These are phyloP conservation scores for Boulengerochromis microlepis DNA, from an alignment of 2,113 vertebrate species.

Conservation along the genomic window DNA sequence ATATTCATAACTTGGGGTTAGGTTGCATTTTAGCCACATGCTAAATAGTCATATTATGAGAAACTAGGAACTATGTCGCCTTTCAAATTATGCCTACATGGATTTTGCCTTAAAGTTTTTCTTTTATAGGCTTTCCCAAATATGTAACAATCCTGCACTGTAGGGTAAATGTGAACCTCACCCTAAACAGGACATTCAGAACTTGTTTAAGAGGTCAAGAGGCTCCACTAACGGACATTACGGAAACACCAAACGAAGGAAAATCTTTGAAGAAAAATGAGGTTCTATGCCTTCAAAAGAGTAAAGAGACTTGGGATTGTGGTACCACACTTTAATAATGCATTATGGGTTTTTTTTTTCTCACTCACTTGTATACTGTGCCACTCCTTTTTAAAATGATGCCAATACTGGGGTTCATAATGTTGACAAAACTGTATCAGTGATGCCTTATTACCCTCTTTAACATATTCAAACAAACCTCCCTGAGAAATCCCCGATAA, in stretches of 20 bases:
- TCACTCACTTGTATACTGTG: background rate
- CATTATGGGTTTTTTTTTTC: accelerated
- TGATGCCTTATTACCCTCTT: background rate
- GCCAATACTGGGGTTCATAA: background rate
- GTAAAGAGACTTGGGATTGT: background rate
- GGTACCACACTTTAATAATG: background rate
- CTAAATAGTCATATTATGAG: background rate
- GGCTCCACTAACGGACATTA: background rate
- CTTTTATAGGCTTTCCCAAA: background rate
- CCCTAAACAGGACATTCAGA: background rate
- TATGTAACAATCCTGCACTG: background rate
- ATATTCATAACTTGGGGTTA: background rate
- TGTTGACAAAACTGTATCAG: background rate
- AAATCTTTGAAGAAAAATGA: background rate
- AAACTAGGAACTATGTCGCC: background rate
- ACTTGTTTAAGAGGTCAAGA: background rate
- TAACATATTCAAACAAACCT: background rate
- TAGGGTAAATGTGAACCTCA: background rate
- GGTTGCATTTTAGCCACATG: background rate
- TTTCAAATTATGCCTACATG: background rate
- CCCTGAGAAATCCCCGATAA: background rate
- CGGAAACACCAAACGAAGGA: background rate
- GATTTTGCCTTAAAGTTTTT: background rate
- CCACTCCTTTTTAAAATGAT: background rate
- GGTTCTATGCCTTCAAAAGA: background rate